phyloP scores from a whole-genome alignment of 64 coral and sea anemone genomes.

The Actinia equina region DNA sequence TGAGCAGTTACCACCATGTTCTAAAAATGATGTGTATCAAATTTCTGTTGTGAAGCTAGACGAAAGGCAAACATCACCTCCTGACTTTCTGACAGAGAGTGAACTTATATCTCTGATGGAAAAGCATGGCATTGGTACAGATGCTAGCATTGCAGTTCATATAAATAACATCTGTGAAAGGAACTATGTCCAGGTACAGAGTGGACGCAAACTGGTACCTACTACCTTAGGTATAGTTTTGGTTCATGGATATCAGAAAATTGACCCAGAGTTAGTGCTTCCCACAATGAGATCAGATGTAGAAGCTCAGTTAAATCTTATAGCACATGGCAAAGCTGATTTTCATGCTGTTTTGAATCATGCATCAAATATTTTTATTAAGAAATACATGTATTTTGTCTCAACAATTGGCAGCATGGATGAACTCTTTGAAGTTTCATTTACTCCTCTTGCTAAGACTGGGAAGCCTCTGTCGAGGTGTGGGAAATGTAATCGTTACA shows the following conservation, averaged over 20 bases:
- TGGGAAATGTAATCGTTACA: constrained; percentile 92
- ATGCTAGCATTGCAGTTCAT: constrained; percentile 98
- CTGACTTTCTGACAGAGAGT: constrained; percentile 96
- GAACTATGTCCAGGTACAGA: constrained; percentile 90
- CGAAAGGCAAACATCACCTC: constrained; percentile 87
- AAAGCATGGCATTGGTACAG: constrained; percentile 98
- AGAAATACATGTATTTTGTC: constrained; percentile 90
- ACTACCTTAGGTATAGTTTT: constrained; percentile 89
- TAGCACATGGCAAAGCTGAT: constrained; percentile 88
- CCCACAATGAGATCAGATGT: constrained; percentile 97
- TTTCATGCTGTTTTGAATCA: constrained; percentile 84
- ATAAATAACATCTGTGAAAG: constrained; percentile 98
- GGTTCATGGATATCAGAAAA: constrained; percentile 99
- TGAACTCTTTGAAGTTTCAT: constrained; percentile 99
- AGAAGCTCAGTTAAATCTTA: constrained; percentile 89
- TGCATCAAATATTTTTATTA: constrained; percentile 80
- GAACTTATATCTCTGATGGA: constrained; percentile 98
- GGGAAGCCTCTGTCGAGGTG: constrained; percentile 91
- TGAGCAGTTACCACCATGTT: constrained; percentile 80
- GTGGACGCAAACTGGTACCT: constrained; percentile 84
- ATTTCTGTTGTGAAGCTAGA: constrained; percentile 79
- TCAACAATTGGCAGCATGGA: constrained; percentile 89
- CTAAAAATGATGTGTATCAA: constrained; percentile 59
- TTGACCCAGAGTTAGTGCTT: constrained; percentile 90
- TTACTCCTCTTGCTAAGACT: constrained; percentile 81